phyloP scores from a whole-genome alignment of 92 coral and sea anemone species.

The Zoanthus gigantus region DNA sequence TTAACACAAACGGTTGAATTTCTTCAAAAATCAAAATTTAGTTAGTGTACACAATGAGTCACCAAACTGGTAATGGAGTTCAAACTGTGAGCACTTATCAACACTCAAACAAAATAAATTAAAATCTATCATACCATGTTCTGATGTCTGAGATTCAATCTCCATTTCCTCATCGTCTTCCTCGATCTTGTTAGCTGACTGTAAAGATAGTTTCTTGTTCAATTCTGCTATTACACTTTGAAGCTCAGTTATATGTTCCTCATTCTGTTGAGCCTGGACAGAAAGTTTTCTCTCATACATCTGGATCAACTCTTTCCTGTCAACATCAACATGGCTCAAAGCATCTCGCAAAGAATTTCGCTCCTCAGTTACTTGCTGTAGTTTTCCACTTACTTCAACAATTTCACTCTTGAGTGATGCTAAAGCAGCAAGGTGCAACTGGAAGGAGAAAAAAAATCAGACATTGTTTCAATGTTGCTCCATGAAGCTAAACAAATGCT shows the following conservation, averaged over 20 bases:
- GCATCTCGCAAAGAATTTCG: constrained; percentile 76
- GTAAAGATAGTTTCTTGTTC: constrained; percentile 80
- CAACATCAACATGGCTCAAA: constrained; percentile 67
- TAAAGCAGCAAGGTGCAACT: constrained; percentile 96
- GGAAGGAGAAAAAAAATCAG: constrained; percentile 19
- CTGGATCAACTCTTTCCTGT: constrained; percentile 82
- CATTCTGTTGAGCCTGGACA: constrained; percentile 90
- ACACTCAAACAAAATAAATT: background rate
- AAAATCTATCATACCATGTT: constrained; percentile 70
- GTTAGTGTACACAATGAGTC: background rate
- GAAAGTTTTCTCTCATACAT: constrained; percentile 87
- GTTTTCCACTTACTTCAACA: constrained; percentile 83
- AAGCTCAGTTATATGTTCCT: constrained; percentile 90
- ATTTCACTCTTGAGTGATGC: constrained; percentile 96
- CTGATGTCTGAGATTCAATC: constrained; percentile 92
- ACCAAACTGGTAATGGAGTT: background rate
- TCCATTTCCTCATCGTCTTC: constrained; percentile 88
- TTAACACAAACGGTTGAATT: no score
- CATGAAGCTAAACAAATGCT: no score
- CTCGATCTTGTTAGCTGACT: constrained; percentile 88
- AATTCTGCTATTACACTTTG: constrained; percentile 98
- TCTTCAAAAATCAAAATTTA: no score
- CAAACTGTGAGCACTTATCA: background rate
- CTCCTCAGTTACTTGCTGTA: constrained; percentile 90
- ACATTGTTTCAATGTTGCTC: no score